Evolutionary conservation across 1,140 invertebrate genomes (phyloP).

Genomic region (Bombus turneri): DNA sequence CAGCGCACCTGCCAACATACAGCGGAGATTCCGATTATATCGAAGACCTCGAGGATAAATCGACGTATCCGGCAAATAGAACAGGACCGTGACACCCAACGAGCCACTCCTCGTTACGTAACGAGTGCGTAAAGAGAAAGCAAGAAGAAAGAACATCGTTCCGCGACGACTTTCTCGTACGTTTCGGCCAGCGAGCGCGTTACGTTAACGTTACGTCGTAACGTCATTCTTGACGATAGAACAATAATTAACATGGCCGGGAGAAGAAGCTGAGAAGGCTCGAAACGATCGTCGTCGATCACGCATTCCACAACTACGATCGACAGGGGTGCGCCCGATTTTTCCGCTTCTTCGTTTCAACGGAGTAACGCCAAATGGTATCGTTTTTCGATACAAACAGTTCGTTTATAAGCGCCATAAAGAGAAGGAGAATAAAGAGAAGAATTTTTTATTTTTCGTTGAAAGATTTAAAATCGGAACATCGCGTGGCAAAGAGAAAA

Average conservation of each 20-base stretch:
- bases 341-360: background rate
- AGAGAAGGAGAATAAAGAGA: no score
- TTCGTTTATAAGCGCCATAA: background rate
- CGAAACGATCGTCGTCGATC: background rate
- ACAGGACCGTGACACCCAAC: slow-evolving; percentile 72
- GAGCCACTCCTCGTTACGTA: slow-evolving; percentile 76
- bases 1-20: background rate
- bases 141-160: slow-evolving; percentile 78
- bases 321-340: background rate
- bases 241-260: slow-evolving; percentile 62
- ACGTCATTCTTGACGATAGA: slow-evolving; percentile 35
- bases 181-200: slow-evolving; percentile 71
- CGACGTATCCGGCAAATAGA: slow-evolving; percentile 24
- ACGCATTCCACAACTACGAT: slow-evolving; percentile 42
- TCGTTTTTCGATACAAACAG: background rate
- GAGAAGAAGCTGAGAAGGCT: background rate
- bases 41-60: background rate
- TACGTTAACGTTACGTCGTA: slow-evolving; percentile 72
- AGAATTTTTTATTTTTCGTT: no score
- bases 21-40: background rate
- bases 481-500: no score
- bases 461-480: no score
- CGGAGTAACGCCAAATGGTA: no score
- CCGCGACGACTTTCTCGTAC: slow-evolving; percentile 77
- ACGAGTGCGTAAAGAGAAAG: slow-evolving; percentile 78